Percentiles rank a stretch among this genome's conserved stretches.
Evolutionary conservation across 1,140 invertebrate genomes (phyloP).

Genomic region (Kradibia gibbosae): DNA sequence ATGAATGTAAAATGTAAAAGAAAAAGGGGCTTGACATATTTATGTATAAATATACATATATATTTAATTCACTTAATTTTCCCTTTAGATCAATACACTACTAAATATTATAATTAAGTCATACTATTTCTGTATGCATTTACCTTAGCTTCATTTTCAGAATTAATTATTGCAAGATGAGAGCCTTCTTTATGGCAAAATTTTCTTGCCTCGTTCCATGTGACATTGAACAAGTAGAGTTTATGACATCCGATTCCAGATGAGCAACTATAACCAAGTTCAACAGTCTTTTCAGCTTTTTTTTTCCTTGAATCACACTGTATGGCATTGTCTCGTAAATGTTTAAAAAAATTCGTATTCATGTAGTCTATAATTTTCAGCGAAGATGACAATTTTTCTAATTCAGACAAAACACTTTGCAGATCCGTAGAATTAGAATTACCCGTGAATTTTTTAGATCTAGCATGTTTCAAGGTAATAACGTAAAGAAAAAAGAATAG

Average conservation of each 20-base stretch:
- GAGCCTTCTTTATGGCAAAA: slow-evolving; percentile 63
- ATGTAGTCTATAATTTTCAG: slow-evolving; percentile 4
- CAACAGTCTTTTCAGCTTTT: background rate
- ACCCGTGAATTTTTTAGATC: background rate
- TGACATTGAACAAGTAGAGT: slow-evolving; percentile 61
- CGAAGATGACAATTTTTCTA: background rate
- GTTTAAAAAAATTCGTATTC: background rate
- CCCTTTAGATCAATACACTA: background rate
- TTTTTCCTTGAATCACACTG: background rate
- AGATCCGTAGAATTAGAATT: background rate
- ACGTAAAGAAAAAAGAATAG: background rate
- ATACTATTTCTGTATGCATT: background rate
- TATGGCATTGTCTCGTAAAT: background rate
- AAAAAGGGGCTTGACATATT: too few species aligned
- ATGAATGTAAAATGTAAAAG: too few species aligned
- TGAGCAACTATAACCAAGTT: slow-evolving; percentile 60
- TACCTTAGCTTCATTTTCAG: slow-evolving; percentile 56
- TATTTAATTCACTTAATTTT: background rate
- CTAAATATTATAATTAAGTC: background rate
- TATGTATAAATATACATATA: too few species aligned
- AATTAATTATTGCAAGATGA: slow-evolving; percentile 60
- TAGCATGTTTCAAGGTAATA: background rate
- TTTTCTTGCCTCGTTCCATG: slow-evolving; percentile 66
- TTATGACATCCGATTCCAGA: slow-evolving; percentile 63
- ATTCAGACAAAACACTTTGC: slow-evolving; percentile 1